Base-by-base conservation (phyloP, 2,888 invertebrate species). In the Hybos culiciformis region DNA sequence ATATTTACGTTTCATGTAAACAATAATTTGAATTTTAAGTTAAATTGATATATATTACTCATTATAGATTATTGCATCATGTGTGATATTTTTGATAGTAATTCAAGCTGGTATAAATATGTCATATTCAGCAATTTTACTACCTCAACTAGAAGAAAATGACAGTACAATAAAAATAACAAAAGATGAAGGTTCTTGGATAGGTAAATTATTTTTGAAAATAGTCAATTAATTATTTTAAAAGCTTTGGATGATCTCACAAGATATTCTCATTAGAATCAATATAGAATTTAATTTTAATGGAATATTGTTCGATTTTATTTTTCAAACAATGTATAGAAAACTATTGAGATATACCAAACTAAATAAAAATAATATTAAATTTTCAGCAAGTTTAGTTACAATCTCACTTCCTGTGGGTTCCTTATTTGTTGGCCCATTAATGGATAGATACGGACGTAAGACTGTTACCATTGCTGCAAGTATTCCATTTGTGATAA, bases 91-190 rank as follows among this genome's bases (percentile, higher is more conserved):
- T 48, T 62, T 65, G 43, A 57, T 70, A 36, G 71, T 70, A 2
- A 69, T 74, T 44, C 73, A 74, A 53, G 70, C 69, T 15, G 75
- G 76, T 20, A 63, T 73, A 38, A 74, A 73, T 53, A 70, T 76
- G 70, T 67, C 72, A 2, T 75, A 70, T 52, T 72, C 73, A 51
- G 71, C 74, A 7, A 63, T 75, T 39, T 58, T 75, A 42, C 54
- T 72, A 42, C 70, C 73, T 9, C 72, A 73, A 47, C 58, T 75
- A 34, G 54, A 62, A 44, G 55, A 55, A 9, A 54, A 62, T 42
- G 57, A 57, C 32, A 64, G 63, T 47, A 53, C 58, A 24, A 62
- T 70, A 26, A 51, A 53, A 14, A 62, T 73, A 31, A 62, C 63
- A 32, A 62, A 63, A 45, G 60, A 63, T 21, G 60, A 73, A 54